Percentiles rank a stretch among this genome's conserved stretches.
phyloP scores from a whole-genome alignment of 2,888 invertebrate genomes.

The Meandrusa payeni region DNA sequence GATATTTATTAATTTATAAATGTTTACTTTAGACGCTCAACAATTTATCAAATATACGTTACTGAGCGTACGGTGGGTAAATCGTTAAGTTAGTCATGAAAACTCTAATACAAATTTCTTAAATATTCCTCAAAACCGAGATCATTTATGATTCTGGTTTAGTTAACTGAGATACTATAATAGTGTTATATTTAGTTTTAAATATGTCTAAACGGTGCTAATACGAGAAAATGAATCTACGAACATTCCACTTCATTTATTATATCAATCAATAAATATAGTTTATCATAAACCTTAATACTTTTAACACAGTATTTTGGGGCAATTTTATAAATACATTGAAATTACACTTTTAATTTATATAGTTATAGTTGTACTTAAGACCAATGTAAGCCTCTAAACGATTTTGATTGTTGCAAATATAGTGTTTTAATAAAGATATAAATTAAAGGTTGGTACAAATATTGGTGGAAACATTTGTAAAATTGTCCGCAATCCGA shows the following conservation, averaged over 20 bases:
- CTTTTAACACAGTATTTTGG: slow-evolving; percentile 3
- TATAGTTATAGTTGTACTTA: too few relatives aligned
- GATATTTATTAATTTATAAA: slow-evolving; percentile 5
- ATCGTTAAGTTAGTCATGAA: slow-evolving; percentile 15
- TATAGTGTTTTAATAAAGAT: too few relatives aligned
- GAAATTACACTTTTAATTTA: too few relatives aligned
- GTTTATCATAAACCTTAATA: background rate
- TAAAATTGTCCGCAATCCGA: too few relatives aligned
- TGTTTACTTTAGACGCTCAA: slow-evolving; percentile 3
- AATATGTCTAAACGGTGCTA: background rate
- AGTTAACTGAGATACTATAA: slow-evolving; percentile 3
- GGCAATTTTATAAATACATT: background rate
- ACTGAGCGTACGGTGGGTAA: slow-evolving; percentile 15
- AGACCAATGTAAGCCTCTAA: too few relatives aligned
- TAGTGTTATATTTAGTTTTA: background rate
- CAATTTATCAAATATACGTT: slow-evolving; percentile 5
- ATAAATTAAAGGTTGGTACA: too few relatives aligned
- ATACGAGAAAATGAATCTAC: slow-evolving; percentile 4
- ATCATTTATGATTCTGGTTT: background rate
- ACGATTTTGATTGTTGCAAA: too few relatives aligned
- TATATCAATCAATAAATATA: background rate
- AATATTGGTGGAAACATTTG: too few relatives aligned
- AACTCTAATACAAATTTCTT: slow-evolving; percentile 8
- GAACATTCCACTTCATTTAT: background rate
- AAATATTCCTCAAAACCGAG: slow-evolving; percentile 2